A percentile compares a stretch with the other conserved stretches of the same genome.
Evolutionary conservation across 2,797 vertebrate species (phyloP).

Genomic region (Hirundo rustica): DNA sequence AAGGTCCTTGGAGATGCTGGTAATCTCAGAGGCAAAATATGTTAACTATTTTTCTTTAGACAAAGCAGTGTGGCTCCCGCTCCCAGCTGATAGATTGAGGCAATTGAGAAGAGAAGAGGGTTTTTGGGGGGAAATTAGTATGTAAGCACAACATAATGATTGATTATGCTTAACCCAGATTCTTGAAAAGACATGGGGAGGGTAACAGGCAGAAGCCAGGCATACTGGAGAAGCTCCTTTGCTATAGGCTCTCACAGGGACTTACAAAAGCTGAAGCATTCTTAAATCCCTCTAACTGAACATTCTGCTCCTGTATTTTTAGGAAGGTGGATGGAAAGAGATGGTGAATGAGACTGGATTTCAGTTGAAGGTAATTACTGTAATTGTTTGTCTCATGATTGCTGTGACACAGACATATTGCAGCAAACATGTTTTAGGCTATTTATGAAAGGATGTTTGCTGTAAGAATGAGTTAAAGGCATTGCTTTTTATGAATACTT

Average conservation of each 20-base stretch:
- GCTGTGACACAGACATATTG: neutral
- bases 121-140: neutral
- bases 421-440: neutral
- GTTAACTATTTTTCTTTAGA: neutral
- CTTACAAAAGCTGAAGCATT: neutral
- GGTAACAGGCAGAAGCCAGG: neutral
- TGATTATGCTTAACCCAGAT: neutral
- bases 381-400: neutral
- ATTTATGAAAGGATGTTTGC: neutral
- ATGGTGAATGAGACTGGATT: slow-evolving; percentile 91
- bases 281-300: neutral
- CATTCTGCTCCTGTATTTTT: slow-evolving; percentile 53
- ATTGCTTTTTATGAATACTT: neutral
- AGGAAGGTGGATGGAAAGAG: slow-evolving; percentile 95
- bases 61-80: neutral
- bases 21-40: neutral
- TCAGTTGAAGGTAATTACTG: slow-evolving; percentile 87
- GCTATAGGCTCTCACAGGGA: fast-evolving
- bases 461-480: neutral
- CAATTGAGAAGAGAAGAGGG: neutral
- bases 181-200: neutral
- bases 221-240: neutral
- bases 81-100: neutral
- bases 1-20: neutral
- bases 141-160: neutral